Evolutionary conservation across 2,797 vertebrate genomes (phyloP).

Genomic region (Sebastiscus albofasciatus): DNA sequence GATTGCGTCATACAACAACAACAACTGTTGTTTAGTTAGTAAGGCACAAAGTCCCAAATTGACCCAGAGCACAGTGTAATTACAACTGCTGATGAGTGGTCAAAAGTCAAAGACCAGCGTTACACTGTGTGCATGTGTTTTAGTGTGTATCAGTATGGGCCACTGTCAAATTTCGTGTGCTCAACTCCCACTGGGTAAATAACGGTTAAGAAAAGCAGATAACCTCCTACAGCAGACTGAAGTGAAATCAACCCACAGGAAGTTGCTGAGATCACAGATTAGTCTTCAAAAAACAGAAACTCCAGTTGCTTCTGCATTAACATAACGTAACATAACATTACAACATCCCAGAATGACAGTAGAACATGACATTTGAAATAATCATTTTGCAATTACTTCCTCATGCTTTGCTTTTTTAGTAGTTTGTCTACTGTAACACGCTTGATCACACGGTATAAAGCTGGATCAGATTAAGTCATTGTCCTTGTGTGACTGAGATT

Average conservation of each 20-base stretch:
- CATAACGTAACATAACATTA: background rate
- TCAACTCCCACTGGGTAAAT: background rate
- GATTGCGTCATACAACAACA: background rate
- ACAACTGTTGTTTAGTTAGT: background rate
- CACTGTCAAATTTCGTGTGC: background rate
- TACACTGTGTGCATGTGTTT: background rate
- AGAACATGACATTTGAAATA: background rate
- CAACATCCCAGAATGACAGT: background rate
- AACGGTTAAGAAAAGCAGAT: background rate
- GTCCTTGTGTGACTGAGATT: background rate
- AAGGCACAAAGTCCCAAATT: background rate
- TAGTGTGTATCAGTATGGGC: background rate
- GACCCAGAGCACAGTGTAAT: background rate
- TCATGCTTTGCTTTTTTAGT: background rate
- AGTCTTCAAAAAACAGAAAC: background rate
- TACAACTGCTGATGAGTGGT: background rate
- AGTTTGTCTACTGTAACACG: background rate
- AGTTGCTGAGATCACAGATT: background rate
- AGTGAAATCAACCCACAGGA: constrained; percentile 8
- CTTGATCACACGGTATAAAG: background rate
- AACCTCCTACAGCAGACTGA: background rate
- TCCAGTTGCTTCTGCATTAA: background rate
- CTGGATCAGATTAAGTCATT: background rate
- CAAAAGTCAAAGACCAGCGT: background rate
- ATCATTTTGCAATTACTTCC: background rate